Evolutionary conservation across 1,140 invertebrate species (phyloP).

Genomic region (Heliothis subflexa): DNA sequence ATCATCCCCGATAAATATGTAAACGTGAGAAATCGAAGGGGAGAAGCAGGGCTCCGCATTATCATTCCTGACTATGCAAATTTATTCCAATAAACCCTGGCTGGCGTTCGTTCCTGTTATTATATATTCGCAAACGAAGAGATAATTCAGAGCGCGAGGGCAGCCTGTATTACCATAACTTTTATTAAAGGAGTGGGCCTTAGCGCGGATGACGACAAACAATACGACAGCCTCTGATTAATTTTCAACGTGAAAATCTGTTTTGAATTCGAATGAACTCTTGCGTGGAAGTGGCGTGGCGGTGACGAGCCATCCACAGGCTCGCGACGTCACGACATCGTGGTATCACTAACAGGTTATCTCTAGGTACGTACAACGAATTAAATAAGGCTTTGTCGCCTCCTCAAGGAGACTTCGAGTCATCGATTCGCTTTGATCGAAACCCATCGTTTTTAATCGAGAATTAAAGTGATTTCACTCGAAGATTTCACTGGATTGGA

Average conservation of each 20-base stretch:
- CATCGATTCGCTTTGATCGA: constrained; percentile 2
- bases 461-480: constrained; percentile 43
- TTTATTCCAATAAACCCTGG: constrained; percentile 84
- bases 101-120: constrained; percentile 71
- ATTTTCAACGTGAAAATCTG: constrained; percentile 78
- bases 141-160: constrained; percentile 76
- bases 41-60: constrained; percentile 64
- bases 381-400: constrained; percentile 25
- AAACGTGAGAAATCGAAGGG: constrained; percentile 76
- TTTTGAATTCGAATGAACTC: constrained; percentile 76
- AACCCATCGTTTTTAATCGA: constrained; percentile 38
- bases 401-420: not conserved
- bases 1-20: constrained; percentile 83
- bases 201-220: constrained; percentile 73
- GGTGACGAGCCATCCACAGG: not conserved
- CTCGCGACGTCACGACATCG: too few species aligned
- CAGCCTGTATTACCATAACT: constrained; percentile 81
- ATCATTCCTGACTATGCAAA: constrained; percentile 80
- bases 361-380: not conserved
- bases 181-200: constrained; percentile 79
- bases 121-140: constrained; percentile 84
- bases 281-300: constrained; percentile 52
- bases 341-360: not conserved
- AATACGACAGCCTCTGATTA: constrained; percentile 76
- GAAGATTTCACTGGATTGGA: constrained; percentile 31